Base-by-base conservation (phyloP, 2,113 vertebrate genomes). In the Zosterops hypoxanthus region DNA sequence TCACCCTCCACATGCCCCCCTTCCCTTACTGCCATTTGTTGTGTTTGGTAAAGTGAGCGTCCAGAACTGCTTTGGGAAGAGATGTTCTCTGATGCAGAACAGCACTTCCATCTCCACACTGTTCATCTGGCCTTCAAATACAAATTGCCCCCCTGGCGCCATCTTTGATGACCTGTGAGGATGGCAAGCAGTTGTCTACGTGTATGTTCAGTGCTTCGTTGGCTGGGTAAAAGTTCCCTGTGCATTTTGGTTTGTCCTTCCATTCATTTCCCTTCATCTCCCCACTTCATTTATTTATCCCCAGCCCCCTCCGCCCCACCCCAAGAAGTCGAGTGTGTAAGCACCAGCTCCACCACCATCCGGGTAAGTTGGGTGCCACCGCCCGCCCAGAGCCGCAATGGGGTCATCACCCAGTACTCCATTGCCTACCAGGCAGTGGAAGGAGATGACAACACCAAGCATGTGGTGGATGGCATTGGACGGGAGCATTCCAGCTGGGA, bases 331-430 rank as follows among this genome's bases (percentile, higher is more conserved):
- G 97, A 98, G 23, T 98, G 99, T 97, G 90, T 98, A 98, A 99
- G 99, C 97, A 98, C 98, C 93, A 99, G 98, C 98, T 99, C 99
- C 95, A 99, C 99, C 95, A 99, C 98, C 91, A 98, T 99, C 98
- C 98, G 99, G 99, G 99, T 99, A 99, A 99, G 99, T 99, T 99
- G 99, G 99, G 99, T 98, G 97, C 98, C 99, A 2, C 99, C 99
- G 5, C 99, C 99, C 2, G 99, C 98, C 21, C 98, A 98, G 96
- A 99, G 99, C 97, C 99, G 98, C 97, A 99, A 99, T 86, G 99
- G 99, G 79, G 94, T 98, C 96, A 99, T 99, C 97, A 99, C 99
- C 95, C 98, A 99, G 96, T 99, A 99, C 98, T 99, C 99, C 69
- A 98, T 99, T 97, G 98, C 98, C 39, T 99, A 99, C 98, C 98